phyloP scores from a whole-genome alignment of 1,140 invertebrate species.

The Saccostrea cuccullata region DNA sequence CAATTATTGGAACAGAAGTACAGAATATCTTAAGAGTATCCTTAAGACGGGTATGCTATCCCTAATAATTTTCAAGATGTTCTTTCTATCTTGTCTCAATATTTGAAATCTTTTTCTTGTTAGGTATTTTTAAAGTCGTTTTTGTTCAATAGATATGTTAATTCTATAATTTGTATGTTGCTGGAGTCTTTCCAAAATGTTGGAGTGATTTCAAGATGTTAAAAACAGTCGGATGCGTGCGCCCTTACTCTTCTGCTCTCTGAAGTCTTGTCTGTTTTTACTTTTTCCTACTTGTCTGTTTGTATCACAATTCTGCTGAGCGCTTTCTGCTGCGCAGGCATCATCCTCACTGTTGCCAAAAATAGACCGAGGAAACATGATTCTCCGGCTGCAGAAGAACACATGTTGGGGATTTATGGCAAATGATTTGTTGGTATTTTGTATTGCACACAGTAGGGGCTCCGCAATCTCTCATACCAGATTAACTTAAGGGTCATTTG shows the following conservation, averaged over 20 bases:
- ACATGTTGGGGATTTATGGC: constrained; percentile 25
- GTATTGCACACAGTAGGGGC: constrained; percentile 7
- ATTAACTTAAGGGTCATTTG: constrained; percentile 27
- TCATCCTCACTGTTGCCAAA: constrained; percentile 1
- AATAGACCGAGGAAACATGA: constrained; percentile 30
- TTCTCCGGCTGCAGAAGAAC: background rate
- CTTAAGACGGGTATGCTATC: constrained; percentile 92
- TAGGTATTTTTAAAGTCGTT: no score
- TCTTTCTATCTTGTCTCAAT: background rate
- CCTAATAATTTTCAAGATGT: background rate
- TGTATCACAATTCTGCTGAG: background rate
- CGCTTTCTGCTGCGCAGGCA: background rate
- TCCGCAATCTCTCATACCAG: background rate
- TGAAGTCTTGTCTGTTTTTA: background rate
- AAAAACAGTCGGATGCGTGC: background rate
- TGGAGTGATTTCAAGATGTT: background rate
- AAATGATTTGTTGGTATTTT: background rate
- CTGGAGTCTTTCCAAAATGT: background rate
- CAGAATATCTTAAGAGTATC: constrained; percentile 98
- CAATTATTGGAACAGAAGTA: constrained; percentile 96
- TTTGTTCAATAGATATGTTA: background rate
- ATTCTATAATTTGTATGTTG: background rate
- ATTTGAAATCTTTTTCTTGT: background rate
- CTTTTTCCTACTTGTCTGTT: background rate
- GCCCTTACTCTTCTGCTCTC: background rate